phyloP scores from a whole-genome alignment of 2,113 vertebrate species.

The Promerops cafer region DNA sequence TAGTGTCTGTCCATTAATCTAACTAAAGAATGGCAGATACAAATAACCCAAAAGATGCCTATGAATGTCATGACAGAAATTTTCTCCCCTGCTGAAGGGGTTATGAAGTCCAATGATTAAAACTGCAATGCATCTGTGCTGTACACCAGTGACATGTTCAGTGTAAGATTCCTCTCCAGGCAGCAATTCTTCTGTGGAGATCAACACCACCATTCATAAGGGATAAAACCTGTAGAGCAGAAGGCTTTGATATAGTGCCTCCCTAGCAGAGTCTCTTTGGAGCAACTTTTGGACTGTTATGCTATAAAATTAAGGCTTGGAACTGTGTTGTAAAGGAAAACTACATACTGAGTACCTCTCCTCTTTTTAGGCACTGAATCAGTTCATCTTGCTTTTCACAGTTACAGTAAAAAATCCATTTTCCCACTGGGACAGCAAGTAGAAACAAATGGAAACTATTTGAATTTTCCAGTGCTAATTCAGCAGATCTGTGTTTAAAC shows the following conservation, averaged over 20 bases:
- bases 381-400: neutral
- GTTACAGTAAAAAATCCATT: neutral
- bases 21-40: neutral
- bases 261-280: neutral
- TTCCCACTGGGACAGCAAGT: neutral
- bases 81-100: neutral
- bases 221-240: neutral
- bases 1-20: neutral
- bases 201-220: neutral
- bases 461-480: neutral
- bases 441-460: neutral
- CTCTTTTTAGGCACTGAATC: neutral
- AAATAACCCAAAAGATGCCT: neutral
- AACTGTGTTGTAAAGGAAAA: neutral
- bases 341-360: neutral
- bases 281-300: neutral
- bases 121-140: neutral
- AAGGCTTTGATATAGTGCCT: neutral
- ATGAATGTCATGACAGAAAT: neutral
- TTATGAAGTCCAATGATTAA: neutral
- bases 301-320: neutral
- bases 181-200: neutral
- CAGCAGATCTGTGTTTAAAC: neutral
- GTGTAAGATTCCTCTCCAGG: neutral
- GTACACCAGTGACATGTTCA: neutral